phyloP scores from a whole-genome alignment of 2,113 vertebrate species.

The Sinocyclocheilus anshuiensis region DNA sequence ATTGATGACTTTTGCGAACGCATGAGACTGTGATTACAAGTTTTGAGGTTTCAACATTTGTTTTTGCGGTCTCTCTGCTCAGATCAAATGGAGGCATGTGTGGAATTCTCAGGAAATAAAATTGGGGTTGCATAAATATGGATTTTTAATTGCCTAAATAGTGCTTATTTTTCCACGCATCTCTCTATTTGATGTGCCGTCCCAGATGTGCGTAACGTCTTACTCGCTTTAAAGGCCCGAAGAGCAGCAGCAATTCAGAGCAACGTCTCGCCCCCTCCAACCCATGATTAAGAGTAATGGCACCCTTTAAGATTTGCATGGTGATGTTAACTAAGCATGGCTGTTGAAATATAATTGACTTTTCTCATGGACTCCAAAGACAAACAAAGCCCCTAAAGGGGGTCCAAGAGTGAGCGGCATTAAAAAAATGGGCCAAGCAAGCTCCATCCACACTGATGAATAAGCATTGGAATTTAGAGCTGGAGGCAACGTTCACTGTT shows the following conservation, averaged over 20 bases:
- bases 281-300: conserved; percentile 63
- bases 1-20: conserved; percentile 74
- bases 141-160: conserved; percentile 74
- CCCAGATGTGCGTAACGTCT: conserved; percentile 60
- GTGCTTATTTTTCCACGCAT: conserved; percentile 73
- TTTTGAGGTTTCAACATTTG: conserved; percentile 70
- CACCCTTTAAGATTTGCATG: conserved; percentile 50
- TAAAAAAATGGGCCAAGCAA: conserved; percentile 73
- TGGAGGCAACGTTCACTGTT: conserved; percentile 68
- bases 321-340: conserved; percentile 55
- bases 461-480: conserved; percentile 63
- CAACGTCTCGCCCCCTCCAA: conserved; percentile 49
- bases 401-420: conserved; percentile 74
- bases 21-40: conserved; percentile 73
- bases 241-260: conserved; percentile 56
- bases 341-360: conserved; percentile 75
- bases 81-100: conserved; percentile 77
- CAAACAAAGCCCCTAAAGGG: conserved; percentile 80
- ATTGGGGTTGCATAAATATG: conserved; percentile 76
- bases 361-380: conserved; percentile 73
- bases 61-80: conserved; percentile 53
- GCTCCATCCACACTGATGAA: conserved; percentile 63
- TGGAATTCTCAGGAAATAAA: conserved; percentile 70
- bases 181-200: conserved; percentile 70
- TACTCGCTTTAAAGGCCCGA: conserved; percentile 63